Base-by-base conservation (phyloP, 2,113 vertebrate species). In the Ciconia stormi region DNA sequence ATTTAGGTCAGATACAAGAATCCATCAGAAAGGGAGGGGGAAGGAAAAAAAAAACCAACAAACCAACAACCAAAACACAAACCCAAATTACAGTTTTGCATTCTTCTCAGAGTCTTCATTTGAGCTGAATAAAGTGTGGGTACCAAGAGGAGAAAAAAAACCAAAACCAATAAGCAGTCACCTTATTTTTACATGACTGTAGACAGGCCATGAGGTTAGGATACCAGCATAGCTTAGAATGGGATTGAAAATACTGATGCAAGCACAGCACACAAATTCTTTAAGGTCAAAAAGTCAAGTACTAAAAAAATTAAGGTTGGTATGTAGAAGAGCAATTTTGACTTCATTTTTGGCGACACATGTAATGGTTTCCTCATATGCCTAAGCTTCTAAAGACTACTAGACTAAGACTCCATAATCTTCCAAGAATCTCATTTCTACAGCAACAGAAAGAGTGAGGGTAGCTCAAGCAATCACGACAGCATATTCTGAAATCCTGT, bases 11-110 rank as follows among this genome's bases (percentile, higher is more conserved):
- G 16, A 44, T 46, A 47, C 3, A 61, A 27, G 14, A 8, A 85
- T 11, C 30, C 74, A 29, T 12, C 8, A 52, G 5, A n/a, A 44
- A 4, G 30, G 7, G 16, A 2, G 3, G 3, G 4, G 17, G 2
- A 18, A 15, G 7, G 9, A 20, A 2, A 27, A 22, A 49, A 65
- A 34, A 81, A 23, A 34, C 38, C 8, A 38, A 38, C 38, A 38
- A 38, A 38, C 38, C 38, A 38, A 38, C 8, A 38, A 38, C 38
- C 38, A 38, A 38, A 38, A 38, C 38, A 38, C 38, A 38, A 38
- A 38, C 38, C 2, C n/a, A 81, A 36, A n/a, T 34, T 4, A 50
- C 25, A 78, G 12, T 47, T 82, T 55, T 73, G 22, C 11, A 47
- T 27, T 19, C 11, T 71, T 52, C 34, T 71, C 34, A 59, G 29